Conservation (phyloP, 2,797 vertebrate species). For the Menidia menidia region DNA sequence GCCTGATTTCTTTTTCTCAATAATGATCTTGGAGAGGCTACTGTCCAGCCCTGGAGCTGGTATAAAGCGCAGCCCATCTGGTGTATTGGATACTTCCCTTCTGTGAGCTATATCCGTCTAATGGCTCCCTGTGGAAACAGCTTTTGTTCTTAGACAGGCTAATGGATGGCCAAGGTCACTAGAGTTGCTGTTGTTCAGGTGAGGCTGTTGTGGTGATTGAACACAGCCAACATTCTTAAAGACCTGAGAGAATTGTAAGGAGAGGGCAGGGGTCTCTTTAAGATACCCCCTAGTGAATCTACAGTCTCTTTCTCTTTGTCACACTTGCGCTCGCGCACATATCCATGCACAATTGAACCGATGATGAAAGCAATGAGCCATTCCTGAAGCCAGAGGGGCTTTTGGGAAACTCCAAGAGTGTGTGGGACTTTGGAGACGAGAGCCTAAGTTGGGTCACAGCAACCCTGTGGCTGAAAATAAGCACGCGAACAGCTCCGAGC, state of each 20-base stretch:
- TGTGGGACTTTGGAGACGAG: conserved; percentile 40
- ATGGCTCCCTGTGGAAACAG: conserved; percentile 74
- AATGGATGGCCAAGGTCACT: conserved; percentile 75
- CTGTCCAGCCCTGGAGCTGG: conserved; percentile 65
- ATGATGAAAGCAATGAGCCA: conserved; percentile 59
- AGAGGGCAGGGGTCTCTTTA: conserved; percentile 45
- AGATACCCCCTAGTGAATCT: conserved; percentile 34
- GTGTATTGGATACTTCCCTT: conserved; percentile 67
- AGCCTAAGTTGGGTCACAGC: conserved; percentile 54
- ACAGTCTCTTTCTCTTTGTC: conserved; percentile 16
- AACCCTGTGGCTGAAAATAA: conserved; percentile 58
- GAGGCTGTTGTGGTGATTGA: conserved; percentile 69
- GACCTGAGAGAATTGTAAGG: conserved; percentile 29
- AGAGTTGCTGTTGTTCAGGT: conserved; percentile 72
- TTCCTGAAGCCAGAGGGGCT: conserved; percentile 32
- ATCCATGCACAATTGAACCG: conserved; percentile 46
- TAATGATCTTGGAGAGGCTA: conserved; percentile 49
- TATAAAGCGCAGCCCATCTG: conserved; percentile 72
- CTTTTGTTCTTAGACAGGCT: conserved; percentile 75
- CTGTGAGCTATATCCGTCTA: conserved; percentile 70
- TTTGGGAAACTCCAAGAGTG: conserved; percentile 31
- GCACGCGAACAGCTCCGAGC: conserved; percentile 17
- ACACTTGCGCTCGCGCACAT: not conserved
- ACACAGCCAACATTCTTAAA: conserved; percentile 48
- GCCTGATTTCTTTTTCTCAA: conserved; percentile 45